Percentiles rank a stretch among this genome's conserved stretches.
Evolutionary conservation across 2,888 invertebrate genomes (phyloP).

Genomic region (Rotaria macrura): DNA sequence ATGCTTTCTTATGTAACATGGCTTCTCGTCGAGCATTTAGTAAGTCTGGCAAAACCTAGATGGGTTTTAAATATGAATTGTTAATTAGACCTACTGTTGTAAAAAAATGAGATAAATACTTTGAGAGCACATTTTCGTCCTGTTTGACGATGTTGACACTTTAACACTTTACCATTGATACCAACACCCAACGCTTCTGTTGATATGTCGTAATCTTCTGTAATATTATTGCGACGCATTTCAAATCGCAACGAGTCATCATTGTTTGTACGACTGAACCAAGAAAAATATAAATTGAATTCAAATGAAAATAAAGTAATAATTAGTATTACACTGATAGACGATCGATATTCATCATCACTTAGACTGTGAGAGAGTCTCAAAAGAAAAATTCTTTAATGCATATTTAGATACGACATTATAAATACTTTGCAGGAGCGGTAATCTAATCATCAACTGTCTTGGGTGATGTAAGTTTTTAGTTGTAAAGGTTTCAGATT

Average conservation of each 20-base stretch:
- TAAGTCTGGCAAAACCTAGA: slow-evolving; percentile 3
- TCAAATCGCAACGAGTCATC: neutral
- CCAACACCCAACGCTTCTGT: slow-evolving; percentile 25
- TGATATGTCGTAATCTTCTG: slow-evolving; percentile 27
- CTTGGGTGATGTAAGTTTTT: no score
- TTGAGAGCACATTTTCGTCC: slow-evolving; percentile 26
- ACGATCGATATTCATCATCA: no score
- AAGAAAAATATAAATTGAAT: no score
- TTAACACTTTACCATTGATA: slow-evolving; percentile 31
- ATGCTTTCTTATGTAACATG: slow-evolving; percentile 25
- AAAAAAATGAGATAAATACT: neutral
- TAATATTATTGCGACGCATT: neutral
- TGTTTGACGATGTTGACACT: slow-evolving; percentile 25
- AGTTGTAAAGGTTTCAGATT: no score
- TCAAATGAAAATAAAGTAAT: no score
- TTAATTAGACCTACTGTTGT: neutral
- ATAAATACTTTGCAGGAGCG: no score
- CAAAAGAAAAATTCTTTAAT: no score
- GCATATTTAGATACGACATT: no score
- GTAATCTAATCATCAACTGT: no score
- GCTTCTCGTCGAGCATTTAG: slow-evolving; percentile 27
- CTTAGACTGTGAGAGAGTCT: no score
- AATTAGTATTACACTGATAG: no score
- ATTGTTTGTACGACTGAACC: neutral
- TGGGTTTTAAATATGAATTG: neutral